These are phyloP conservation scores for Notothenia rossii DNA, from an alignment of 2,113 vertebrate genomes.

Conservation along the genomic window DNA sequence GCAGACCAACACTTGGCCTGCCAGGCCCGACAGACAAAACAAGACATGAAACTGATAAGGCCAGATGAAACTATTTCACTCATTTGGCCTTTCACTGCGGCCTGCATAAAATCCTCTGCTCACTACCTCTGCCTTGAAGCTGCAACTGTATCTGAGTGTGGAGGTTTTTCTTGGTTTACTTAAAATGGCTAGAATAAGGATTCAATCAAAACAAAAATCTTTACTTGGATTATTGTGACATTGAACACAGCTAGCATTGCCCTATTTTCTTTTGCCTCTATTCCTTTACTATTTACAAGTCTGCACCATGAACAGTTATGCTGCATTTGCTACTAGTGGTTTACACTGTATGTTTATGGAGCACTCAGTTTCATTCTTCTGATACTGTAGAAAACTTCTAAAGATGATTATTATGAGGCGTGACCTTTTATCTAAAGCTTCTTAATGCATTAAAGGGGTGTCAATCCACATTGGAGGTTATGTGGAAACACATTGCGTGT, in stretches of 20 bases:
- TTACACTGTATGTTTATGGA: neutral
- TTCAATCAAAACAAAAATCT: neutral
- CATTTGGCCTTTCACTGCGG: slow-evolving; percentile 32
- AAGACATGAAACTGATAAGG: slow-evolving; percentile 73
- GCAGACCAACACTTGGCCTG: slow-evolving; percentile 54
- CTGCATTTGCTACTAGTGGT: neutral
- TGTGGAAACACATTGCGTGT: neutral
- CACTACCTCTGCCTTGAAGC: neutral
- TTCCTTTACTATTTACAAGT: too few relatives aligned
- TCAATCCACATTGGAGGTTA: neutral
- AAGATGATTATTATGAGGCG: neutral
- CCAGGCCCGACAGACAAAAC: slow-evolving; percentile 69
- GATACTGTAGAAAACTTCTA: neutral
- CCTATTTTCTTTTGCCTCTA: neutral
- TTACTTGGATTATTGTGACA: neutral
- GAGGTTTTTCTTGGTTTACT: neutral
- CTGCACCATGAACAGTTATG: neutral
- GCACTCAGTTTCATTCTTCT: neutral
- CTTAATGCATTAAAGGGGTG: neutral
- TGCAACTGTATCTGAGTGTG: slow-evolving; percentile 22
- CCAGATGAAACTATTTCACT: slow-evolving; percentile 71
- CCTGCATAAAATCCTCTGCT: slow-evolving; percentile 14
- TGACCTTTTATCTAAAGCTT: neutral
- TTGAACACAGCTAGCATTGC: neutral
- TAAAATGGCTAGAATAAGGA: neutral